Conservation (phyloP, 2,888 invertebrate species). For the Plemyria rubiginata region DNA sequence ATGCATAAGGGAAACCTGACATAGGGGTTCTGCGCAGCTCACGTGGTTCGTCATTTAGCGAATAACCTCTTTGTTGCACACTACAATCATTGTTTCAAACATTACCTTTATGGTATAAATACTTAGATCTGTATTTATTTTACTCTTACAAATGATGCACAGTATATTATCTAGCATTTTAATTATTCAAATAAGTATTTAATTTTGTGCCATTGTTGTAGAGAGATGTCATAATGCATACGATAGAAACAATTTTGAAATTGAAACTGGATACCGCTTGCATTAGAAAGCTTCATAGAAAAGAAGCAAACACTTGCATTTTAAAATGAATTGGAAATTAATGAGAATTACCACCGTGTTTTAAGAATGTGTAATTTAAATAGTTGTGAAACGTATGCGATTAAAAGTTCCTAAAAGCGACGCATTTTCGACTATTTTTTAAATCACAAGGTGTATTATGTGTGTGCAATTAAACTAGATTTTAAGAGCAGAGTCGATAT, state of each 20-base stretch:
- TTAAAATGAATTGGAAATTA: neutral
- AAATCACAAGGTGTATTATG: conserved; percentile 35
- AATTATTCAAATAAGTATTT: neutral
- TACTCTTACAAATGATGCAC: too few relatives aligned
- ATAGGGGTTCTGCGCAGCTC: too few relatives aligned
- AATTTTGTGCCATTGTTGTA: conserved; percentile 4
- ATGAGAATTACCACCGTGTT: neutral
- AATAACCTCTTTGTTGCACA: too few relatives aligned
- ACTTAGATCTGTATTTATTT: too few relatives aligned
- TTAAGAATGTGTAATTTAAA: neutral
- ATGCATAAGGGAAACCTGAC: too few relatives aligned
- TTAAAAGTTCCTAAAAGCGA: conserved; percentile 16
- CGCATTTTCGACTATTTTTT: conserved; percentile 26
- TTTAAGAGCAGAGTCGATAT: conserved; percentile 29
- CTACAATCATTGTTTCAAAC: too few relatives aligned
- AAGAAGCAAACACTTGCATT: neutral
- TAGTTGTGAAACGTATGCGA: conserved; percentile 1
- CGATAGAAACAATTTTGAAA: neutral
- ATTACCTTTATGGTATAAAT: too few relatives aligned
- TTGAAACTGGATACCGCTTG: neutral
- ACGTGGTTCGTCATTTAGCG: too few relatives aligned
- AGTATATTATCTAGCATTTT: too few relatives aligned
- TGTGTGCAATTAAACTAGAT: conserved; percentile 42
- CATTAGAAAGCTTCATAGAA: neutral
- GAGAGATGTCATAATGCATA: neutral